A percentile compares a stretch with the other conserved stretches of the same genome.
Evolutionary conservation across 2,797 vertebrate species (phyloP).

Genomic region (Corythornis leucogaster): DNA sequence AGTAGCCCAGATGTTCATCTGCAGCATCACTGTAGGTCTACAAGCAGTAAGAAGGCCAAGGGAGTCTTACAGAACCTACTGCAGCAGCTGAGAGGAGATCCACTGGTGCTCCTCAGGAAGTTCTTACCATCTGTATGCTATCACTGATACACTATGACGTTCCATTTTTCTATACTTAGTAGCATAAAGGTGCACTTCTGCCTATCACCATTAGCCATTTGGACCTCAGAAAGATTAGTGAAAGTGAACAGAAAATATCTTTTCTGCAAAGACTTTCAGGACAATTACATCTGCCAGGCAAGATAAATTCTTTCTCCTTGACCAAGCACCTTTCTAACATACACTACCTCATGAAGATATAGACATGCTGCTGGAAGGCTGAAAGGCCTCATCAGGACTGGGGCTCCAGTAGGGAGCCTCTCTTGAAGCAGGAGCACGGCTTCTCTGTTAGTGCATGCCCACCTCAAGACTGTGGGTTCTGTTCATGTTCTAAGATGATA

Average conservation of each 20-base stretch:
- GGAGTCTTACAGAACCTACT: background rate
- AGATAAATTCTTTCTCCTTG: background rate
- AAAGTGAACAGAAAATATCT: background rate
- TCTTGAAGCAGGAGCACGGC: background rate
- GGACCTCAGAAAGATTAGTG: background rate
- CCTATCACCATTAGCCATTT: background rate
- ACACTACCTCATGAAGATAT: rapidly evolving
- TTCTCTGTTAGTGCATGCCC: background rate
- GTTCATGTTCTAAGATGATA: background rate
- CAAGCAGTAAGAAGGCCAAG: background rate
- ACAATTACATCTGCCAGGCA: background rate
- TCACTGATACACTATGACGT: background rate
- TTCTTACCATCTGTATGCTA: background rate
- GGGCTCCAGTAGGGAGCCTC: background rate
- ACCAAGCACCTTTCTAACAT: background rate
- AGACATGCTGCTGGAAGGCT: background rate
- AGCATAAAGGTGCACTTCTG: background rate
- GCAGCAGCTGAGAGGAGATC: background rate
- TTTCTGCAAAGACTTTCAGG: background rate
- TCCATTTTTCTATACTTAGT: background rate
- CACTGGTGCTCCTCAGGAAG: background rate
- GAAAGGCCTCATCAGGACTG: background rate
- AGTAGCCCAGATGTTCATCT: background rate
- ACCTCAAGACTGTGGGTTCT: background rate
- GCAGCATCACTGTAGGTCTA: background rate